A percentile compares a stretch with the other conserved stretches of the same genome.
These are phyloP conservation scores for Nanger granti DNA, from an alignment of 2,113 vertebrate genomes.

Conservation along the genomic window DNA sequence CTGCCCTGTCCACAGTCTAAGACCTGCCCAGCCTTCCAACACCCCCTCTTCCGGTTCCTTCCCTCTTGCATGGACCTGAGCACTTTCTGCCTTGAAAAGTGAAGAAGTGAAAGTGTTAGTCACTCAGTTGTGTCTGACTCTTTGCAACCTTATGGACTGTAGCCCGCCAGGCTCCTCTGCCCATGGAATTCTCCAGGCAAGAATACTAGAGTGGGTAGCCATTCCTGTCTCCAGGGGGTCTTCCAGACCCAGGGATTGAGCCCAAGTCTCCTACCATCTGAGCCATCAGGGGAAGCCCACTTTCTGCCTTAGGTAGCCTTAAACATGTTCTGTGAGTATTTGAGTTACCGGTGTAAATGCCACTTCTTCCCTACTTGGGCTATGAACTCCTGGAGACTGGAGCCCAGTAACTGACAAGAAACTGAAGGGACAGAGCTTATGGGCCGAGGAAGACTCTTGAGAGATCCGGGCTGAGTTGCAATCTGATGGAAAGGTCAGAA, in stretches of 20 bases:
- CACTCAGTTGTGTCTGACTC: not conserved
- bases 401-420: not conserved
- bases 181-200: not conserved
- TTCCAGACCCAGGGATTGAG: not conserved
- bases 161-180: not conserved
- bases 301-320: not conserved
- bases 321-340: rapidly evolving
- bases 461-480: not conserved
- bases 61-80: not conserved
- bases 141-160: not conserved
- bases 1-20: too few species aligned
- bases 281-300: not conserved
- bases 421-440: not conserved
- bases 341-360: not conserved
- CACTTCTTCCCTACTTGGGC: not conserved
- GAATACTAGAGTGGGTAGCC: not conserved
- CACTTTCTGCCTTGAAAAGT: not conserved
- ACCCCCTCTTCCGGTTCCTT: not conserved
- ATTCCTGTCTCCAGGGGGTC: not conserved
- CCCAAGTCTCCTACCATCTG: not conserved
- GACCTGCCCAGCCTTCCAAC: not conserved
- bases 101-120: not conserved
- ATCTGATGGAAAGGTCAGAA: not conserved
- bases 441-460: not conserved
- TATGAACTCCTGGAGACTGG: not conserved